phyloP scores from a whole-genome alignment of 2,113 vertebrate genomes.

The Ovis canadensis region DNA sequence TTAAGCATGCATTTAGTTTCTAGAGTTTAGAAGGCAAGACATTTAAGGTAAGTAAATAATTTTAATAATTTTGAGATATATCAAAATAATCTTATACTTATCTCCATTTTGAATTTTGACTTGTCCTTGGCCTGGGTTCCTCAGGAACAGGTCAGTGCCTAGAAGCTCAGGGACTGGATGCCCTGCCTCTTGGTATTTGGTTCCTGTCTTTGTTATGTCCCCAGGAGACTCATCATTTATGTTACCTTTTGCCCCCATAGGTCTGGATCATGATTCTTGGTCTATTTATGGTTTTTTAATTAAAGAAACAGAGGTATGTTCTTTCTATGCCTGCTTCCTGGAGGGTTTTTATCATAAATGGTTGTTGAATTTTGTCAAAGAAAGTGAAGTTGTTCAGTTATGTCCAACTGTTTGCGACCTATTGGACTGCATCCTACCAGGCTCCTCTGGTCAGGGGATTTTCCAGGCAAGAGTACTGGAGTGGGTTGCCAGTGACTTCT shows the following conservation, averaged over 20 bases:
- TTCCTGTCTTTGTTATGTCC: not conserved
- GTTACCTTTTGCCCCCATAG: not conserved
- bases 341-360: not conserved
- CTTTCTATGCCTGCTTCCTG: not conserved
- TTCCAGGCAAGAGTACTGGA: no score
- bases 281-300: not conserved
- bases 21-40: not conserved
- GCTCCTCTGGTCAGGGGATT: no score
- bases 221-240: not conserved
- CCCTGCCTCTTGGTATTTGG: not conserved
- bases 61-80: not conserved
- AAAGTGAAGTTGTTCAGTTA: no score
- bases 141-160: not conserved
- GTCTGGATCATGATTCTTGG: not conserved
- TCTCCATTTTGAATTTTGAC: not conserved
- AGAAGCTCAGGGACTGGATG: not conserved
- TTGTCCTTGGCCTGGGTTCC: not conserved
- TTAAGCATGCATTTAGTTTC: not conserved
- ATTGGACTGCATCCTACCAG: no score
- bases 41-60: not conserved
- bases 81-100: not conserved
- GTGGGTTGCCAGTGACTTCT: no score
- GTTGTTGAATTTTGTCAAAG: not conserved
- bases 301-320: not conserved
- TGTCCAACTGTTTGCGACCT: accelerated